Base-by-base conservation (phyloP, 2,888 invertebrate species). In the Lasioglossum pauxillum region DNA sequence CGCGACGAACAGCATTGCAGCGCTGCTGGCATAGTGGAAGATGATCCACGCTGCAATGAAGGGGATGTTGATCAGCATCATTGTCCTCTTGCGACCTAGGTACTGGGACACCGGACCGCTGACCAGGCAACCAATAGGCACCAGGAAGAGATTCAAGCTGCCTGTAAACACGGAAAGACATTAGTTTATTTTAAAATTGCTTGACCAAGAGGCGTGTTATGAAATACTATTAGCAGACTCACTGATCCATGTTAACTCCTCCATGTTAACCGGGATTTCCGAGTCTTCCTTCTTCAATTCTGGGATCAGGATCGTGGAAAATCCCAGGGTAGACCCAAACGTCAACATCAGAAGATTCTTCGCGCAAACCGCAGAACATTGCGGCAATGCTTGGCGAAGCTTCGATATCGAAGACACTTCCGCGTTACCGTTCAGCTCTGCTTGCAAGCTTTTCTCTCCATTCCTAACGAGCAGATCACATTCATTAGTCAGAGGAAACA, bases 261-360 rank as follows among this genome's bases (percentile, higher is more conserved):
- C 94, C 19, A 90, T 86, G 2, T 92, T 93, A 1, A 94, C 94
- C 0, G 84, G 81, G 12, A 95, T 92, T 10, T 96, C 96, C 3
- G 94, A 78, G 72, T 93, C 81, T 0, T 89, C 49, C 74, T 96
- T 95, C 86, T 95, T 96, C 69, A 98, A 96, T 12, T 97, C 97
- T 10, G 98, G 98, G 91, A 98, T 98, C 31, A 98, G 96, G 86
- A 98, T 98, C 7, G 98, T 98, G 0, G 98, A 97, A 91, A 98
- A 98, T 0, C 98, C 98, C 74, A 98, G 95, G 0, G 98, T 97
- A 96, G 98, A 97, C 78, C 98, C 98, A 94, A 97, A 98, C 14
- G 97, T 97, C 89, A 98, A 95, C 57, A 98, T 96, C 60, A 98
- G 95, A 83, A 97, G 96, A 95, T 98, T 98, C 95, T 98, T 98